phyloP scores from a whole-genome alignment of 2,797 vertebrate species.

The Chiroxiphia lanceolata region DNA sequence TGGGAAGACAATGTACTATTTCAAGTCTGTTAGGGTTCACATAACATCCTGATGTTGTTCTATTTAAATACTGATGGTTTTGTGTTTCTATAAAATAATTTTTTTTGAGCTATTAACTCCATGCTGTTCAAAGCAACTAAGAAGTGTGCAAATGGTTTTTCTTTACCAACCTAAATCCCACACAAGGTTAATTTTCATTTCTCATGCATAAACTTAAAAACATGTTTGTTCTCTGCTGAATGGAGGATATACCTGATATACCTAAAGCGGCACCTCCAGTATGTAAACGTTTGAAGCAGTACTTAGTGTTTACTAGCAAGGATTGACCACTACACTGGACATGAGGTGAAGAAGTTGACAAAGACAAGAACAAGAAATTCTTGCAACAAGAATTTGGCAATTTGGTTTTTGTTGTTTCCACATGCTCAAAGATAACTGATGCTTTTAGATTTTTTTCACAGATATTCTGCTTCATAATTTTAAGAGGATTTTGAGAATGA shows the following conservation, averaged over 20 bases:
- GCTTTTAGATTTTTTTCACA: not conserved
- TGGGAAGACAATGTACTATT: slow-evolving; percentile 4
- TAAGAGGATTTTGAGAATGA: not conserved
- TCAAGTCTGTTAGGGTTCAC: not conserved
- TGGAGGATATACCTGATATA: not conserved
- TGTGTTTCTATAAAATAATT: not conserved
- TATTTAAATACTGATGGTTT: not conserved
- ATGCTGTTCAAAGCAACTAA: not conserved
- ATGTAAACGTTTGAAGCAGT: not conserved
- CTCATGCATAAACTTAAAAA: not conserved
- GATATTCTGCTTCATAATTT: not conserved
- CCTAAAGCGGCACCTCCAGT: not conserved
- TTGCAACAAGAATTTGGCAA: not conserved
- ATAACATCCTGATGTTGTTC: not conserved
- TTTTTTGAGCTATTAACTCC: not conserved
- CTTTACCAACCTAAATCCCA: not conserved
- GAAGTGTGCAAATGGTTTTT: not conserved
- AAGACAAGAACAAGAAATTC: not conserved
- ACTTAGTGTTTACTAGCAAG: not conserved
- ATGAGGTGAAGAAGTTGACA: not conserved
- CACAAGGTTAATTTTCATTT: not conserved
- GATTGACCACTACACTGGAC: not conserved
- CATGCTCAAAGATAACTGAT: not conserved
- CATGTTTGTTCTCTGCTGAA: not conserved
- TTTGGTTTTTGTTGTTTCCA: not conserved